Percentiles rank a stretch among this genome's conserved stretches.
These are phyloP conservation scores for Callionymus lyra DNA, from an alignment of 2,113 vertebrate species.

Conservation along the genomic window DNA sequence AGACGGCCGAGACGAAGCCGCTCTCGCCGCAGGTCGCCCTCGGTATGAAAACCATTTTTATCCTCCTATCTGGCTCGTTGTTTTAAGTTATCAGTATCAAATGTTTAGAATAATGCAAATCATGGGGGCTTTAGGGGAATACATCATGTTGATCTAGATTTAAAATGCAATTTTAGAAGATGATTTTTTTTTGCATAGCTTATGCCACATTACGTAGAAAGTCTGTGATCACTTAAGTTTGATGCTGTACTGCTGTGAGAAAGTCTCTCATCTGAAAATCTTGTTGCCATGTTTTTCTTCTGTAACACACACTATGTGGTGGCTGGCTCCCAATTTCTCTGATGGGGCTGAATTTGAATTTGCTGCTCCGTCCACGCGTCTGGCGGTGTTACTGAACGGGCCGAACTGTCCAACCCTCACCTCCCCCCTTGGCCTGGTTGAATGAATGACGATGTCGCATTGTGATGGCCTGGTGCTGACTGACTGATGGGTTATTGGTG, in stretches of 20 bases:
- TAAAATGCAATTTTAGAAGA: constrained; percentile 20
- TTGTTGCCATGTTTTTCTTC: constrained; percentile 99
- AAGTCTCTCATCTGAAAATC: constrained; percentile 98
- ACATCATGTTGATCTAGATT: constrained; percentile 22
- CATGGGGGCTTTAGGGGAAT: constrained; percentile 5
- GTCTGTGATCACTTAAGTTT: constrained; percentile 64
- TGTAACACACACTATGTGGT: constrained; percentile 99
- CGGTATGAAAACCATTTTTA: constrained; percentile 73
- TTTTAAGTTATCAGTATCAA: constrained; percentile 29
- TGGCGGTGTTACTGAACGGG: constrained; percentile 85
- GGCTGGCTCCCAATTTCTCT: constrained; percentile 87
- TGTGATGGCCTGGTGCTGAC: constrained; percentile 79
- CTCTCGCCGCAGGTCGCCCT: constrained; percentile 72
- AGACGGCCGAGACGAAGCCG: constrained; percentile 70
- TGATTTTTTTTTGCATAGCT: constrained; percentile 20
- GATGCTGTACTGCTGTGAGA: constrained; percentile 70
- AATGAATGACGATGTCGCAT: constrained; percentile 80
- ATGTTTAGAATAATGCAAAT: background rate
- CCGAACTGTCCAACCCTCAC: constrained; percentile 74
- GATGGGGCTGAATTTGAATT: constrained; percentile 98
- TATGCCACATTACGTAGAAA: constrained; percentile 34
- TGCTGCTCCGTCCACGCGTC: constrained; percentile 80
- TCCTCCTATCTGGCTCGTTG: constrained; percentile 21
- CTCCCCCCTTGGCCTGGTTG: constrained; percentile 73
- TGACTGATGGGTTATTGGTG: constrained; percentile 67